Base-by-base conservation (phyloP, 2,797 vertebrate genomes). In the Ctenosaura bakeri region DNA sequence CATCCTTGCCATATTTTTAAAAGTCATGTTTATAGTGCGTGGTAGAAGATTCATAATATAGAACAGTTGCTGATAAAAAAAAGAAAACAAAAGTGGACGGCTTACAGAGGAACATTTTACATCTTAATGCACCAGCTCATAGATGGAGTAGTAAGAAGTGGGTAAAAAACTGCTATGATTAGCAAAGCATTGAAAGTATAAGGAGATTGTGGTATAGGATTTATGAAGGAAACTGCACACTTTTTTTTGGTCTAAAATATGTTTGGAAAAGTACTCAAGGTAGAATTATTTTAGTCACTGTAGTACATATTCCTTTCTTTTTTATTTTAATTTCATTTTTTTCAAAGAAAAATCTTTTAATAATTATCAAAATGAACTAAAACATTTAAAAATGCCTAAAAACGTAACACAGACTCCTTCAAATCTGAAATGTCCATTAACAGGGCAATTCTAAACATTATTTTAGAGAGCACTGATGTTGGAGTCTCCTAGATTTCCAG, bases 191-290 rank as follows among this genome's bases (percentile, higher is more conserved):
- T 81, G 38, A 81, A 73, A 82, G 52, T 50, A 24, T 22, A 50
- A 26, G 69, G 24, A 79, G 12, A 69, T 56, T 85, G n/a, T 32
- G n/a, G 16, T 73, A 66, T 50, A n/a, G 16, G 89, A 50, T 52
- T 50, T 50, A 74, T 86, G 32, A 32, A 86, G 18, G 69, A 50
- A 52, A 69, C 29, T 64, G 38, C 35, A 22, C 26, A 79, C 56
- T 62, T 87, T 29, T 29, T 59, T n/a, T 24, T 85, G 14, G 20
- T 52, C 20, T 29, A 50, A 87, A 62, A 64, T 42, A 24, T 84
- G n/a, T 77, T 90, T 90, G 71, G 18, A 16, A 90, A 87, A 79
- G 8, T 86, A 29, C 52, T 91, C 52, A 85, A 42, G n/a, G 2
- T 82, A 79, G 56, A 86, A 66, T n/a, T 35, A 16, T n/a, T 81